Evolutionary conservation across 2,888 invertebrate genomes (phyloP).

Genomic region (Hedya salicella): DNA sequence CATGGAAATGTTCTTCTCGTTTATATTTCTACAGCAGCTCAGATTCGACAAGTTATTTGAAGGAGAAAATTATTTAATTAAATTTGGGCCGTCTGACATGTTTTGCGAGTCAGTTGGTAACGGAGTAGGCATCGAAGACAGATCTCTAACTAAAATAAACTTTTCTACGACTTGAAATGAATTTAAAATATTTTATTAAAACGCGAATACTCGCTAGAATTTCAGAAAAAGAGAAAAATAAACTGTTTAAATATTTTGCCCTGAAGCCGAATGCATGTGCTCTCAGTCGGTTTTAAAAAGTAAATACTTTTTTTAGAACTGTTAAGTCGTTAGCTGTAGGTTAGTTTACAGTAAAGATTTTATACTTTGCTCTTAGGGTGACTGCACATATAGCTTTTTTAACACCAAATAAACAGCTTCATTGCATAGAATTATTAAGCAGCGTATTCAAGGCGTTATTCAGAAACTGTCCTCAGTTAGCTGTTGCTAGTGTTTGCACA

Average conservation of each 20-base stretch:
- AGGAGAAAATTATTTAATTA: conserved; percentile 37
- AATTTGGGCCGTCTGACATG: conserved; percentile 24
- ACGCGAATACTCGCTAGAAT: background rate
- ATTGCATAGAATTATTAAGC: too few species aligned
- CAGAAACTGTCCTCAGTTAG: conserved; percentile 43
- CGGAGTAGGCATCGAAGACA: conserved; percentile 5
- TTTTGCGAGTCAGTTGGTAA: conserved; percentile 22
- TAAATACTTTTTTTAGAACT: background rate
- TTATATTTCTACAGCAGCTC: conserved; percentile 18
- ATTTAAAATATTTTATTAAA: background rate
- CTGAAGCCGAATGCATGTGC: background rate
- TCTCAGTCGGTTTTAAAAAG: background rate
- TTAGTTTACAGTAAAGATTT: too few species aligned
- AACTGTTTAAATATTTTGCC: conserved; percentile 3
- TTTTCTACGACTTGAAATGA: background rate
- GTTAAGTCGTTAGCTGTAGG: background rate
- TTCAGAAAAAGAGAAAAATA: background rate
- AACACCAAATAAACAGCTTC: too few species aligned
- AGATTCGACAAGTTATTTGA: conserved; percentile 27
- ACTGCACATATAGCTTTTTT: too few species aligned
- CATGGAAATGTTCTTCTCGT: conserved; percentile 22
- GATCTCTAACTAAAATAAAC: background rate
- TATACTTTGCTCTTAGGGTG: too few species aligned
- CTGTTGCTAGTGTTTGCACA: conserved; percentile 51
- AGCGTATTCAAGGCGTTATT: too few species aligned